phyloP scores from a whole-genome alignment of 1,140 invertebrate species.

The Saccostrea glomerata region DNA sequence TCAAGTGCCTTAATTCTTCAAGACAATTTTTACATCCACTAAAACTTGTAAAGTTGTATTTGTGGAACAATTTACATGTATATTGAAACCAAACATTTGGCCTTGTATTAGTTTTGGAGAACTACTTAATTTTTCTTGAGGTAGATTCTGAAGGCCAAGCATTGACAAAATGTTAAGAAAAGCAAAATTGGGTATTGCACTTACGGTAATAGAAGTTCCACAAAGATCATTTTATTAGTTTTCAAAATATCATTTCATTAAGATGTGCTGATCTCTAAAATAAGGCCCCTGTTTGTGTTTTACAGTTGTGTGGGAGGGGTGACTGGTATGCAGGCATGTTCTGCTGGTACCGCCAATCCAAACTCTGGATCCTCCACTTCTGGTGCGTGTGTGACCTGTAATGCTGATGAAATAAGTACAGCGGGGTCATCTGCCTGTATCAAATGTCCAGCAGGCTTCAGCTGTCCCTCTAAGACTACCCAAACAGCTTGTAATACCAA shows the following conservation, averaged over 20 bases:
- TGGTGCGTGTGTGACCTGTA: constrained; percentile 59
- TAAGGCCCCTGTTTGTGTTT: constrained; percentile 21
- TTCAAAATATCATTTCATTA: not conserved
- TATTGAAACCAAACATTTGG: too few relatives aligned
- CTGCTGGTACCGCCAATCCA: constrained; percentile 62
- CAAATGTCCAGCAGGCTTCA: constrained; percentile 65
- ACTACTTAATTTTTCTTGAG: too few relatives aligned
- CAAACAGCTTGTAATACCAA: constrained; percentile 51
- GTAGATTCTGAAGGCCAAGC: too few relatives aligned
- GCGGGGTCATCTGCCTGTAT: constrained; percentile 60
- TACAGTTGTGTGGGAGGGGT: constrained; percentile 65
- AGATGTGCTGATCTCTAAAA: not conserved
- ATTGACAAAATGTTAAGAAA: too few relatives aligned
- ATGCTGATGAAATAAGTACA: constrained; percentile 56
- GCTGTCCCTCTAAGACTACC: constrained; percentile 55
- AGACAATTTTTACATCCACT: too few relatives aligned
- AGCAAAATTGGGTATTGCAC: too few relatives aligned
- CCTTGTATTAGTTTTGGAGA: too few relatives aligned
- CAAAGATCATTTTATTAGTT: not conserved
- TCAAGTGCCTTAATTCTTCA: too few relatives aligned
- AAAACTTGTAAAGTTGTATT: too few relatives aligned
- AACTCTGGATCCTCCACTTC: constrained; percentile 47
- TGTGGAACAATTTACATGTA: too few relatives aligned
- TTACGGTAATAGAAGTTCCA: not conserved
- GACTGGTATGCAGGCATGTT: constrained; percentile 54